Percentiles rank a stretch among this genome's conserved stretches.
These are phyloP conservation scores for Drosophila kohkoa DNA, from an alignment of 1,140 invertebrate species.

Conservation along the genomic window DNA sequence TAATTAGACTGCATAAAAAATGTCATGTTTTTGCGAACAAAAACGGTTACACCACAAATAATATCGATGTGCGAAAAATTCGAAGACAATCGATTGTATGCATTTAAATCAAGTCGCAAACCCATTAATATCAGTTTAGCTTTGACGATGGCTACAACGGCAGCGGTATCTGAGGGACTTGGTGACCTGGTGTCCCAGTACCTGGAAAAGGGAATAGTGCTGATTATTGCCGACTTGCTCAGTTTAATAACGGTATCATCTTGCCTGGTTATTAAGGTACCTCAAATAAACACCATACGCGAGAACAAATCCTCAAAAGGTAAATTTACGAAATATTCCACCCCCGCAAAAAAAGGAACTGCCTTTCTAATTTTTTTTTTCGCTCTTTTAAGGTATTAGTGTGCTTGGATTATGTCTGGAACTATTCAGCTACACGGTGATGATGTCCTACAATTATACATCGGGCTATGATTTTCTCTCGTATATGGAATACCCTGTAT, in stretches of 20 bases:
- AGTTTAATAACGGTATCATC: conserved; percentile 88
- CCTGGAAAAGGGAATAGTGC: conserved; percentile 70
- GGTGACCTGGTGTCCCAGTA: conserved; percentile 61
- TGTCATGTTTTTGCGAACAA: no score
- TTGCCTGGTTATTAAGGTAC: conserved; percentile 89
- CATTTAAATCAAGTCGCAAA: conserved; percentile 35
- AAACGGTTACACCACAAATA: neutral
- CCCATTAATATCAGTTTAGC: conserved; percentile 37
- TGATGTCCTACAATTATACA: conserved; percentile 89
- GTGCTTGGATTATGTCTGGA: conserved; percentile 76
- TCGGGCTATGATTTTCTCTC: conserved; percentile 88
- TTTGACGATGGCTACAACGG: conserved; percentile 29
- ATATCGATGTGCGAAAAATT: conserved; percentile 13
- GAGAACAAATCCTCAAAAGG: conserved; percentile 87
- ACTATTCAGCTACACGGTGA: conserved; percentile 88
- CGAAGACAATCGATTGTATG: conserved; percentile 33
- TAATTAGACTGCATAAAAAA: no score
- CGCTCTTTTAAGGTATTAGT: conserved; percentile 57
- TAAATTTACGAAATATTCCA: conserved; percentile 45
- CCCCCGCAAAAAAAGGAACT: conserved; percentile 9
- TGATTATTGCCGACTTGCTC: conserved; percentile 86
- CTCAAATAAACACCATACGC: conserved; percentile 88
- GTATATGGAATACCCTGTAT: conserved; percentile 90
- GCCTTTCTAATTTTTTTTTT: conserved; percentile 5
- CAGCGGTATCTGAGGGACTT: conserved; percentile 18